Percentiles rank a stretch among this genome's conserved stretches.
These are phyloP conservation scores for Ormyrus nitidulus DNA, from an alignment of 2,888 invertebrate species.

Conservation along the genomic window DNA sequence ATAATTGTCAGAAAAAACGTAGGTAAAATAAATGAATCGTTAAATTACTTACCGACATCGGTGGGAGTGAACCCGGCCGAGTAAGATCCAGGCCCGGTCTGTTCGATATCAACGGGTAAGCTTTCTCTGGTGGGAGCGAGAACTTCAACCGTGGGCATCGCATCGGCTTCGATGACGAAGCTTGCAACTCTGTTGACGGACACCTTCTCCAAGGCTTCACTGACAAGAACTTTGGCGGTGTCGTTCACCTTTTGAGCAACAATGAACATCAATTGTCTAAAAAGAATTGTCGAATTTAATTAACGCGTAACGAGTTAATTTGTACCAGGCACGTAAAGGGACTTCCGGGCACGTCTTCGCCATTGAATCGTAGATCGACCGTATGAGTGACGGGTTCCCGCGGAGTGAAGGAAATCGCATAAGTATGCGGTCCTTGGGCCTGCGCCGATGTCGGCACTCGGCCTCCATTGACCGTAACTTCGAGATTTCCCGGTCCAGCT, in stretches of 20 bases:
- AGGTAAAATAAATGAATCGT: too few relatives aligned
- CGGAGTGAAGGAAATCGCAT: constrained; percentile 98
- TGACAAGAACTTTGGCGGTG: constrained; percentile 80
- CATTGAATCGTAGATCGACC: constrained; percentile 96
- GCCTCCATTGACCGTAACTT: constrained; percentile 98
- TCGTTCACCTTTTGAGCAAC: constrained; percentile 68
- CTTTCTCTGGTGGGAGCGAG: constrained; percentile 75
- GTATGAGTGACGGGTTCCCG: constrained; percentile 93
- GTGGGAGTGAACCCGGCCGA: constrained; percentile 91
- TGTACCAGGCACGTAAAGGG: constrained; percentile 76
- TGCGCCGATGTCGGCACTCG: constrained; percentile 97
- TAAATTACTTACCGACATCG: constrained; percentile 84
- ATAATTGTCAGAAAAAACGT: background rate
- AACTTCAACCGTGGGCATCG: constrained; percentile 87
- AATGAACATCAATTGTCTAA: background rate
- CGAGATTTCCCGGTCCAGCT: constrained; percentile 98
- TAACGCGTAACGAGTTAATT: background rate
- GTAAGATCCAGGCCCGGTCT: constrained; percentile 86
- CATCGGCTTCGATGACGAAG: constrained; percentile 92
- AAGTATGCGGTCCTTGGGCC: constrained; percentile 96
- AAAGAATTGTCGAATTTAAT: background rate
- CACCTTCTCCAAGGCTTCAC: constrained; percentile 91
- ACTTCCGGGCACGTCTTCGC: constrained; percentile 93
- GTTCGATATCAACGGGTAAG: constrained; percentile 89
- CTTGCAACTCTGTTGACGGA: constrained; percentile 90